Evolutionary conservation across 2,888 invertebrate genomes (phyloP), one percentile per base, ranked within the genome.

Genomic region (Agonopterix alstromeriana): DNA sequence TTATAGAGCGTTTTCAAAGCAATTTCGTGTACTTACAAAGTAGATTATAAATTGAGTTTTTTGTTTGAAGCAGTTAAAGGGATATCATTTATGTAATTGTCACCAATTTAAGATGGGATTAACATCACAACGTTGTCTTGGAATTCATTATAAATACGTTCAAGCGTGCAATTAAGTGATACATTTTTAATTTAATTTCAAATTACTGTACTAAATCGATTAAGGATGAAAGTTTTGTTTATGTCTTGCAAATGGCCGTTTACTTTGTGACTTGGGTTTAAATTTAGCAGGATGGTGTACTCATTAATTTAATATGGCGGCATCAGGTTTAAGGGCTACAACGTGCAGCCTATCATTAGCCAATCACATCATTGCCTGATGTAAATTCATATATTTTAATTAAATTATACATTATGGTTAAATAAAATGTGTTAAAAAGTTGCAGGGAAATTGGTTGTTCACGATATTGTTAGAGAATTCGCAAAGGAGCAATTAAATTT

Each of bases 1-100:
- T 81, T 74, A 75, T 67, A 67, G 70, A 63, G 60, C 59, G 61
- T 68, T 69, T 67, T 65, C 55, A 65, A 70, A 63, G 64, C 63
- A 65, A 71, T 76, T 72, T 67, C 58, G 61, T 65, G 60, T 65
- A 58, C 54, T 50, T 60, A 57, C 59, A 58, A 58, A 61, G 57
- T 60, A 54, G 51, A 54, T 56, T 61, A 60, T 58, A 58, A 55
- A 65, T 53, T 54, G 53, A 57, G 54, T 62, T 64, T 60, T 56
- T 60, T 58, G 52, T 60, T 58, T 55, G 11, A 44, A 49, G 36
- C 44, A 51, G 53, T 49, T 58, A 53, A 42, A 48, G 44, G 46
- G 50, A 55, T 63, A 60, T 61, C 59, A 59, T 65, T 59, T 61
- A 52, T 53, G 47, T 60, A 60, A 63, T 57, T 55, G 57, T 55